These are phyloP conservation scores for Phortica variegata DNA, from an alignment of 1,140 invertebrate genomes.

Conservation along the genomic window DNA sequence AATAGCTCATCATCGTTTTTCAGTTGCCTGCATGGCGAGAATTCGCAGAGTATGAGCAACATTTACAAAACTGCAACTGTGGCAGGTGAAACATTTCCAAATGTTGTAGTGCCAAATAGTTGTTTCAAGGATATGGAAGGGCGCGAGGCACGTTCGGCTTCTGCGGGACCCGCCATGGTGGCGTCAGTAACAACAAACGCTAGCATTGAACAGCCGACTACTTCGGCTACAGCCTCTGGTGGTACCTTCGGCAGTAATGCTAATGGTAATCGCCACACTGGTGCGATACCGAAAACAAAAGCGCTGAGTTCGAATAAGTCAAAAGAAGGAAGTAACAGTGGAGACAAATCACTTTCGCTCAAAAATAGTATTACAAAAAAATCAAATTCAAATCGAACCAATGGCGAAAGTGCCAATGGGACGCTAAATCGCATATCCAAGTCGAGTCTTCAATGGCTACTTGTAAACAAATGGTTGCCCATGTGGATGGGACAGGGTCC, in stretches of 20 bases:
- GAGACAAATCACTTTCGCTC: slow-evolving; percentile 28
- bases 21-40: slow-evolving; percentile 54
- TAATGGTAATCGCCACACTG: slow-evolving; percentile 29
- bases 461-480: slow-evolving; percentile 63
- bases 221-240: neutral
- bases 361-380: slow-evolving; percentile 13
- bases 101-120: slow-evolving; percentile 10
- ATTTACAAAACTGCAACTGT: slow-evolving; percentile 45
- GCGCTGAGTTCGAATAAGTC: slow-evolving; percentile 14
- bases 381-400: slow-evolving; percentile 18
- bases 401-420: slow-evolving; percentile 26
- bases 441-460: slow-evolving; percentile 62
- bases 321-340: slow-evolving; percentile 5
- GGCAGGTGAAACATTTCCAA: slow-evolving; percentile 23
- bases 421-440: slow-evolving; percentile 60
- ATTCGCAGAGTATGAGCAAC: slow-evolving; percentile 56
- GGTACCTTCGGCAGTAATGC: neutral
- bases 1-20: slow-evolving; percentile 54
- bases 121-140: slow-evolving; percentile 31
- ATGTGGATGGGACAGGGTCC: slow-evolving; percentile 62
- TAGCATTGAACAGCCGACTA: slow-evolving; percentile 16
- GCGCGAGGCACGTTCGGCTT: slow-evolving; percentile 38
- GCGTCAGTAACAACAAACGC: slow-evolving; percentile 4
- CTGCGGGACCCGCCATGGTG: slow-evolving; percentile 28
- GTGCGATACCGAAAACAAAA: slow-evolving; percentile 46